Evolutionary conservation across 2,113 vertebrate species (phyloP).

Genomic region (Arothron firmamentum): DNA sequence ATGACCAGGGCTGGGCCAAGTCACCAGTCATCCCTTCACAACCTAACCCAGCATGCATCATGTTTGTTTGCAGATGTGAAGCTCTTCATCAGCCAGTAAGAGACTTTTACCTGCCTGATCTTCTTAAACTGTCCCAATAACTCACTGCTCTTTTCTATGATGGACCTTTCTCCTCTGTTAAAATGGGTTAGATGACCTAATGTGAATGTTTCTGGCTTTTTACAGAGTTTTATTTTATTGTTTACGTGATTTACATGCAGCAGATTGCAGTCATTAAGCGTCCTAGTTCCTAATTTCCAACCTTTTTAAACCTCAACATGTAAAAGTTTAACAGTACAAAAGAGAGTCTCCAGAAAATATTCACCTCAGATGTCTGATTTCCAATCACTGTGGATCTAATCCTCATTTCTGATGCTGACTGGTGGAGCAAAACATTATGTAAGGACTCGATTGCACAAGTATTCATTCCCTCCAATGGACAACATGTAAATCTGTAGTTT

Average conservation of each 20-base stretch:
- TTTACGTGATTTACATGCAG: slow-evolving; percentile 48
- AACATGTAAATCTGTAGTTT: background rate
- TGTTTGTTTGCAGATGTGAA: slow-evolving; percentile 42
- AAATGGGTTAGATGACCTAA: slow-evolving; percentile 71
- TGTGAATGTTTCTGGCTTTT: slow-evolving; percentile 78
- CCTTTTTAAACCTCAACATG: slow-evolving; percentile 40
- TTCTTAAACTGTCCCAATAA: slow-evolving; percentile 56
- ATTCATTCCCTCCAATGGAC: background rate
- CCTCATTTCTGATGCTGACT: slow-evolving; percentile 1
- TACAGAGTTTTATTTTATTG: slow-evolving; percentile 74
- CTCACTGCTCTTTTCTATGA: slow-evolving; percentile 63
- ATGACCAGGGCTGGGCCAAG: slow-evolving; percentile 41
- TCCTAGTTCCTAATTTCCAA: slow-evolving; percentile 14
- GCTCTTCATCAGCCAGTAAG: slow-evolving; percentile 39
- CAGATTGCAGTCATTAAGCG: background rate
- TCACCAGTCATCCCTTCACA: slow-evolving; percentile 6
- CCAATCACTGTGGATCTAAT: slow-evolving; percentile 24
- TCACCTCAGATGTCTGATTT: slow-evolving; percentile 18
- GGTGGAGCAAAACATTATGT: no score
- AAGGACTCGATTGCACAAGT: background rate
- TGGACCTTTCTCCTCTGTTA: slow-evolving; percentile 67
- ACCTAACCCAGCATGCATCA: slow-evolving; percentile 52
- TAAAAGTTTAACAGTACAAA: slow-evolving; percentile 37
- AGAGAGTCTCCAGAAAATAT: slow-evolving; percentile 37
- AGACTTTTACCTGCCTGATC: slow-evolving; percentile 58